Conservation (phyloP, 2,888 invertebrate species). For the Agonopterix arenella region DNA sequence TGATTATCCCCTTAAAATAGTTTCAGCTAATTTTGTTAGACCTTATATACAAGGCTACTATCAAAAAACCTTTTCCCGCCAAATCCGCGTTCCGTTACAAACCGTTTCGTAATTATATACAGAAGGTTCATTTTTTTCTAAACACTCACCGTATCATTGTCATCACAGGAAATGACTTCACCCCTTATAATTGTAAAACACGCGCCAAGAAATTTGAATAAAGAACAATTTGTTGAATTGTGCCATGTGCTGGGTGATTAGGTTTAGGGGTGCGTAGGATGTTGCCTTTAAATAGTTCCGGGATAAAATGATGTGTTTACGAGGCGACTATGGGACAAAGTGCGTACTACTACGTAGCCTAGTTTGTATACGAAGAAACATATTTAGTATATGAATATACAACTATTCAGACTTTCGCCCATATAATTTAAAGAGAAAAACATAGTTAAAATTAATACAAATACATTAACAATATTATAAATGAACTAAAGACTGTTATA, state of each 20-base stretch:
- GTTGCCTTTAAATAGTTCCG: not conserved
- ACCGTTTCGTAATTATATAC: conserved; percentile 22
- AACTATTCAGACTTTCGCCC: no score
- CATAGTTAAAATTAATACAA: no score
- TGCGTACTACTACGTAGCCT: no score
- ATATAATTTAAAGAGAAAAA: no score
- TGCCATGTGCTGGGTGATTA: not conserved
- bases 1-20: no score
- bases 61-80: conserved; percentile 24
- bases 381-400: no score
- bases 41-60: not conserved
- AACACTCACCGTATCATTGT: conserved; percentile 54
- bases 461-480: no score
- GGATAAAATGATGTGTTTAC: no score
- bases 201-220: conserved; percentile 44
- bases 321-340: no score
- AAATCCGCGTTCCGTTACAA: conserved; percentile 21
- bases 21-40: no score
- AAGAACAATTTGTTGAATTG: conserved; percentile 25
- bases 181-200: conserved; percentile 51
- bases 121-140: conserved; percentile 21
- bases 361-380: no score
- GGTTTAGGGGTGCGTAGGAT: not conserved
- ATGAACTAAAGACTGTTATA: no score
- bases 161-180: conserved; percentile 64